Evolutionary conservation across 2,113 vertebrate genomes (phyloP).

Genomic region (Ctenomys sociabilis): DNA sequence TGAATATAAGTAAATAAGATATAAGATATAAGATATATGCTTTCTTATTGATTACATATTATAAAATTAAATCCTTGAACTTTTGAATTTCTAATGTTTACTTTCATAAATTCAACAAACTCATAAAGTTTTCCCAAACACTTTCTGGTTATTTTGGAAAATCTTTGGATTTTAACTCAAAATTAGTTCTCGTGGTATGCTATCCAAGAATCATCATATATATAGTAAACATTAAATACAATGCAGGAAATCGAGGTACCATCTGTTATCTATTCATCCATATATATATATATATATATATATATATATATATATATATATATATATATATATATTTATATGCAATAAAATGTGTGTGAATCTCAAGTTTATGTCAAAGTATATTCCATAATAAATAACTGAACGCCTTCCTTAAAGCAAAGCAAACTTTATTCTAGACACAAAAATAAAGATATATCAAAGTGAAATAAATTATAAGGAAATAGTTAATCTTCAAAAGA

Average conservation of each 20-base stretch:
- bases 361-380: not conserved
- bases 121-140: not conserved
- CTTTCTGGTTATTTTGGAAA: not conserved
- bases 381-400: not conserved
- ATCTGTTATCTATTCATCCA: not conserved
- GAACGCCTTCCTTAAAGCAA: not conserved
- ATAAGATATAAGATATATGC: not conserved
- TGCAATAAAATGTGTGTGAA: not conserved
- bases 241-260: not conserved
- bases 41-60: not conserved
- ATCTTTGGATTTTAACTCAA: not conserved
- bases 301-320: too few species aligned
- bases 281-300: too few species aligned
- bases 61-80: not conserved
- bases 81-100: not conserved
- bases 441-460: not conserved
- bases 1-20: slow-evolving; percentile 3
- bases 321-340: too few species aligned
- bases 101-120: not conserved
- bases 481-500: not conserved
- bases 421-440: not conserved
- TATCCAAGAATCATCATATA: not conserved
- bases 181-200: not conserved
- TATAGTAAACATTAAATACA: not conserved
- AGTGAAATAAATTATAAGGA: not conserved